These are phyloP conservation scores for Petrocephalus sullivani DNA, from an alignment of 2,797 vertebrate genomes.

Conservation along the genomic window DNA sequence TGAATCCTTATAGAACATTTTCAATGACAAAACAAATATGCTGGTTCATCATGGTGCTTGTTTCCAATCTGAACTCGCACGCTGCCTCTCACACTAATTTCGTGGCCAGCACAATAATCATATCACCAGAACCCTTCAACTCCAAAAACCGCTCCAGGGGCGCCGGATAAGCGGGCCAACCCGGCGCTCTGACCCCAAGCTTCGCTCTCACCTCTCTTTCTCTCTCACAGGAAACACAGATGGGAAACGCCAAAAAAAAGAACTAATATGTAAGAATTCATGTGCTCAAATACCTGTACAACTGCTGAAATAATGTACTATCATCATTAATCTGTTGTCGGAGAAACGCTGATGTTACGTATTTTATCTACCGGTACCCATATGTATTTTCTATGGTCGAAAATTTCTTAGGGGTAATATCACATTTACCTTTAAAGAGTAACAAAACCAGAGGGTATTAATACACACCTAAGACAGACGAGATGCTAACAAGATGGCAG, in stretches of 20 bases:
- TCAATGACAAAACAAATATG: conserved; percentile 12
- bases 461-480: conserved; percentile 26
- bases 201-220: neutral
- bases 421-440: conserved; percentile 41
- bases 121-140: neutral
- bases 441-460: conserved; percentile 42
- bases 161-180: neutral
- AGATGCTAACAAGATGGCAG: conserved; percentile 28
- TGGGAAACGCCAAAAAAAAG: neutral
- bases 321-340: neutral
- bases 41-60: neutral
- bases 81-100: neutral
- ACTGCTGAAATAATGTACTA: neutral
- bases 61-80: neutral
- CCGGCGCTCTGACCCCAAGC: neutral
- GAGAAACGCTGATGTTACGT: neutral
- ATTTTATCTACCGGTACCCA: neutral
- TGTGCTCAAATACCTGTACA: neutral
- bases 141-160: neutral
- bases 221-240: neutral
- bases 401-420: neutral
- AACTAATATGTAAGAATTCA: neutral
- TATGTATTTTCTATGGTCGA: neutral
- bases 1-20: conserved; percentile 22
- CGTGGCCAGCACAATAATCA: neutral